Conservation (phyloP, 2,113 vertebrate genomes). For the Psettodes erumei region DNA sequence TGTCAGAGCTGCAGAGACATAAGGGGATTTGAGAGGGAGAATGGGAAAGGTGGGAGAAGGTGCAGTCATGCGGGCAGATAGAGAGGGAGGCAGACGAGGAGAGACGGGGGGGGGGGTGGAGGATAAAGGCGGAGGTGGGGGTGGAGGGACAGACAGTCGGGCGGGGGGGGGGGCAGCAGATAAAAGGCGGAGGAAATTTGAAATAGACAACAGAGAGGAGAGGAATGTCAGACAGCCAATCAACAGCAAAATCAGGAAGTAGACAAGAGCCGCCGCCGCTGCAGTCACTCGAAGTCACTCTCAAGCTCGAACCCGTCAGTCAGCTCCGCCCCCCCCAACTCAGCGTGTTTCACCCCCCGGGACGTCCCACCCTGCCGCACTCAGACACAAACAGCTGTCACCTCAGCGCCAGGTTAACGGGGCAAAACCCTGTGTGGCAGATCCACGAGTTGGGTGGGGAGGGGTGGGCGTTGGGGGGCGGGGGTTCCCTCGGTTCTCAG, state of each 20-base stretch:
- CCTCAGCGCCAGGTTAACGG: background rate
- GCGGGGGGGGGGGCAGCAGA: background rate
- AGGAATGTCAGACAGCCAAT: background rate
- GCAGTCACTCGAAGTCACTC: background rate
- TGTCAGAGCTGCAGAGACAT: slow-evolving; percentile 46
- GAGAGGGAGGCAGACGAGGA: slow-evolving; percentile 15
- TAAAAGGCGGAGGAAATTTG: background rate
- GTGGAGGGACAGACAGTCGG: background rate
- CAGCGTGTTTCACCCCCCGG: slow-evolving; percentile 20
- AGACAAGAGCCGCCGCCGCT: slow-evolving; percentile 6
- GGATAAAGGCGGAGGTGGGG: background rate
- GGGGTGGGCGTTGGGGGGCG: no score
- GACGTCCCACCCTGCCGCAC: no score
- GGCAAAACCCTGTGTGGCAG: no score
- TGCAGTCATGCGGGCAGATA: slow-evolving; percentile 54
- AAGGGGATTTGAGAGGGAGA: slow-evolving; percentile 53
- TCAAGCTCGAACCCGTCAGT: background rate
- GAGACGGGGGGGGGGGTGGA: background rate
- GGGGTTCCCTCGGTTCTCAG: no score
- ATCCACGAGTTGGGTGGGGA: no score
- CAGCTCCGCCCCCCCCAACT: background rate
- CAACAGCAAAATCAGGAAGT: slow-evolving; percentile 24
- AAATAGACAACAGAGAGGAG: background rate
- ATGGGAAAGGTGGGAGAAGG: slow-evolving; percentile 38
- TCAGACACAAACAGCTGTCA: slow-evolving; percentile 40